phyloP scores from a whole-genome alignment of 2,797 vertebrate species.

The Rallus crepitans region DNA sequence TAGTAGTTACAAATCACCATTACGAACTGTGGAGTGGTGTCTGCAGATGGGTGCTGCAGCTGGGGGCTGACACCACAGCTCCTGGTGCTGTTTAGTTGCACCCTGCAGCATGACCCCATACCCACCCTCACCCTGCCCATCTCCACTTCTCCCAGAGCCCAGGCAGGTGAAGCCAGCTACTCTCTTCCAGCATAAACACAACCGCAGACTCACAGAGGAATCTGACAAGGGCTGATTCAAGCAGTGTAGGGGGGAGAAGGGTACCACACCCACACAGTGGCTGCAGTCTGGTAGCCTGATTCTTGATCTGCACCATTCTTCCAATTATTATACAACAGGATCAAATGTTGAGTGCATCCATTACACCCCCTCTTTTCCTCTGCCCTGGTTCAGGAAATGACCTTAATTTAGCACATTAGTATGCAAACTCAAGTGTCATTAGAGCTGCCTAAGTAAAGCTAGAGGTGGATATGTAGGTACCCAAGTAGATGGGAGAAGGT shows the following conservation, averaged over 20 bases:
- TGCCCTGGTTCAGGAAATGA: neutral
- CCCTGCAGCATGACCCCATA: accelerated
- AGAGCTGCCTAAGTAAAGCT: neutral
- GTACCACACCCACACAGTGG: neutral
- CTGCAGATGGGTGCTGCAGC: accelerated
- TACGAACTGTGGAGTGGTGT: neutral
- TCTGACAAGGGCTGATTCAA: neutral
- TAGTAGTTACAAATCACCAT: neutral
- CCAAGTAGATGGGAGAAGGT: neutral
- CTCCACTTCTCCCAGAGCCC: neutral
- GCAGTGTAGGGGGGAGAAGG: neutral
- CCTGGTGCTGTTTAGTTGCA: neutral
- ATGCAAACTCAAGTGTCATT: neutral
- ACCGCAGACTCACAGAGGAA: neutral
- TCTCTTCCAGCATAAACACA: neutral
- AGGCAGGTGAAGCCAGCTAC: neutral
- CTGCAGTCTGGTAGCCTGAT: neutral
- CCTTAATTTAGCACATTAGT: neutral
- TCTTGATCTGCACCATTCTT: neutral
- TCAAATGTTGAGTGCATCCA: neutral
- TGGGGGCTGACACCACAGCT: accelerated
- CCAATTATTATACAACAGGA: neutral
- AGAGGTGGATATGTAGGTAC: neutral
- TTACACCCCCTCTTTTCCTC: neutral
- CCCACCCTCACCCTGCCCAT: neutral